Conservation (phyloP, 1,140 invertebrate genomes). For the Pseudomyrmex pallidus region DNA sequence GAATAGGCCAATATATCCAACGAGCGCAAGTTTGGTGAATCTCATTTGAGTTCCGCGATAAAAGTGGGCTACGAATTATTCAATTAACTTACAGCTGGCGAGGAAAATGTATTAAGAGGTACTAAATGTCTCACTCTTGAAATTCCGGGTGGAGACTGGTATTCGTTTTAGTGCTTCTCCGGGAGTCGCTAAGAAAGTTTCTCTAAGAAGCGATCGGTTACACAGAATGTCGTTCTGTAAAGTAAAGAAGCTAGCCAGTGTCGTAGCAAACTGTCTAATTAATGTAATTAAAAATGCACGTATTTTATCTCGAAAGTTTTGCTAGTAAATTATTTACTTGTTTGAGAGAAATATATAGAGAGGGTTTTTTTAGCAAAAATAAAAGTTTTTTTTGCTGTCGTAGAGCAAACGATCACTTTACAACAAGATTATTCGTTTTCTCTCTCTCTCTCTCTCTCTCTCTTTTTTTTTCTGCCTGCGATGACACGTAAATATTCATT, state of each 20-base stretch:
- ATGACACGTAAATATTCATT: not conserved
- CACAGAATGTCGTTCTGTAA: not conserved
- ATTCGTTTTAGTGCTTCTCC: constrained; percentile 31
- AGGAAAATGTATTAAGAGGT: constrained; percentile 47
- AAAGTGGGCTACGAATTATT: constrained; percentile 48
- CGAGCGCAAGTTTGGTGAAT: not conserved
- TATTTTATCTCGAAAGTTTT: not conserved
- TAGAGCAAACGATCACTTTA: too few species aligned
- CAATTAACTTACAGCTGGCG: constrained; percentile 29
- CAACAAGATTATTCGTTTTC: too few species aligned
- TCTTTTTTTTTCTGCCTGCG: too few species aligned
- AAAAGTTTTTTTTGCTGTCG: too few species aligned
- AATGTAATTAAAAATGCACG: not conserved
- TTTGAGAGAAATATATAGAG: not conserved
- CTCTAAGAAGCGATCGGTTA: constrained; percentile 21
- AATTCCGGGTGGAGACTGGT: constrained; percentile 22
- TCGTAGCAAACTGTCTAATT: not conserved
- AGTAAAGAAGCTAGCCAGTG: constrained; percentile 22
- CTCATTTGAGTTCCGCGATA: constrained; percentile 35
- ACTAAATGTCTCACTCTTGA: constrained; percentile 50
- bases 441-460: too few species aligned
- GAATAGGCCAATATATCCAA: constrained; percentile 1
- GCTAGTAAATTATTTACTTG: not conserved
- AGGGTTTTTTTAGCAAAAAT: not conserved
- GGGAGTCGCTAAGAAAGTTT: constrained; percentile 44